Base-by-base conservation (phyloP, 2,113 vertebrate species). In the Solea senegalensis region DNA sequence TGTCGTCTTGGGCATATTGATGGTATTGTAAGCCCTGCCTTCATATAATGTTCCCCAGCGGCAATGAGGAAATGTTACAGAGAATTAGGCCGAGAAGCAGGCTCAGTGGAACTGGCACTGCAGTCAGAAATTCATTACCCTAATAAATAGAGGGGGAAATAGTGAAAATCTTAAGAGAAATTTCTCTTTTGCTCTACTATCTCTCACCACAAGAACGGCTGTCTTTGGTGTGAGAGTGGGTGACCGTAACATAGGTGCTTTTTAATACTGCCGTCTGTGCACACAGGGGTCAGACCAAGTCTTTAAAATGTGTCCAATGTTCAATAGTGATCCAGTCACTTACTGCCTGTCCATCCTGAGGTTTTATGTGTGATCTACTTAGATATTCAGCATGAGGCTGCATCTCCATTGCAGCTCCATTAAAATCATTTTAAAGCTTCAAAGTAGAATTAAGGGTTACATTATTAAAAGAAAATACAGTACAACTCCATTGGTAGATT, bases 1-100 rank as follows among this genome's bases (percentile, higher is more conserved):
- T 93, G 90, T 92, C 90, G 87, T 92, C 90, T 80, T 85, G 88
- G 88, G 90, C 91, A 90, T 93, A 93, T 93, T 91, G 92, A 93
- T 92, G 92, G 88, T 89, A 91, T 91, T 92, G 90, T 92, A 85
- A 87, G 87, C 83, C 85, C 86, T 87, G 87, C 88, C 86, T 91
- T 91, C 89, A 92, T 92, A 91, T 91, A 86, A 92, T 86, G 88
- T 91, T 87, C 89, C 92, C 92, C 92, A 86, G 89, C 89, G 87
- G 92, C 90, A 66, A 88, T 86, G 83, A 86, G 78, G 88, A 91
- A 91, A 92, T 90, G 87, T 92, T 91, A 89, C 87, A 89, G 85
- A 90, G 91, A 92, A 93, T 92, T 91, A 93, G 88, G 89, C 84
- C 80, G 84, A 78, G 88, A 76, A 91, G 85, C 84, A 55, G 85